Conservation (phyloP, 2,888 invertebrate genomes). For the Parochlus steinenii region DNA sequence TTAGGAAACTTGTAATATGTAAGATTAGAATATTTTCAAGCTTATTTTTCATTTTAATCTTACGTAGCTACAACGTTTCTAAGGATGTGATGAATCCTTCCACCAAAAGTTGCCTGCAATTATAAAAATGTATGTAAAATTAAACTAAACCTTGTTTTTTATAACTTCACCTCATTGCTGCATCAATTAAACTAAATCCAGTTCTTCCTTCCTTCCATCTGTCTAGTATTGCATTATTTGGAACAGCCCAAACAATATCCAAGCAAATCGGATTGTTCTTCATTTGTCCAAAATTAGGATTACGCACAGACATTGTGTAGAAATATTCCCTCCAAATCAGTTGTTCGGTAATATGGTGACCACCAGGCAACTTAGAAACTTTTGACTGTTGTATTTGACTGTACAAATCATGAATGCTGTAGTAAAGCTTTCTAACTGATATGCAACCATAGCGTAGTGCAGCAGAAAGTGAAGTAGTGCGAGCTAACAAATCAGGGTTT, state of each 20-base stretch:
- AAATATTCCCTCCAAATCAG: constrained; percentile 63
- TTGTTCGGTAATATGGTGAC: constrained; percentile 37
- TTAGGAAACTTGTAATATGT: too few species aligned
- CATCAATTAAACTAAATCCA: constrained; percentile 58
- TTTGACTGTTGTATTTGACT: constrained; percentile 32
- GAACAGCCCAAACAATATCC: constrained; percentile 47
- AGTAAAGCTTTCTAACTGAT: constrained; percentile 54
- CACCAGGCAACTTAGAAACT: constrained; percentile 19
- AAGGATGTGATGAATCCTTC: constrained; percentile 55
- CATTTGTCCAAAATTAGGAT: constrained; percentile 50
- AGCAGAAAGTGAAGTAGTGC: constrained; percentile 50
- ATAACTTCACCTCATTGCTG: constrained; percentile 56
- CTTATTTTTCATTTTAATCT: not conserved
- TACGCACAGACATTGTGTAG: constrained; percentile 61
- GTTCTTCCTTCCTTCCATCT: constrained; percentile 45
- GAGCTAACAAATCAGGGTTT: constrained; percentile 45
- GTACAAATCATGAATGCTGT: constrained; percentile 49
- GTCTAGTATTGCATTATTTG: constrained; percentile 34
- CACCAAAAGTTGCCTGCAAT: constrained; percentile 30
- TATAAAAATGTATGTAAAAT: not conserved
- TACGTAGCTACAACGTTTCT: constrained; percentile 50
- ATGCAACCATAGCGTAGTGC: constrained; percentile 55
- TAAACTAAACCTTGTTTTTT: not conserved
- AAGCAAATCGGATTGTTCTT: constrained; percentile 52
- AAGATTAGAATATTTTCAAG: not conserved